Evolutionary conservation across 2,888 invertebrate genomes (phyloP), one percentile per base, ranked within the genome.

Genomic region (Abrostola tripartita): DNA sequence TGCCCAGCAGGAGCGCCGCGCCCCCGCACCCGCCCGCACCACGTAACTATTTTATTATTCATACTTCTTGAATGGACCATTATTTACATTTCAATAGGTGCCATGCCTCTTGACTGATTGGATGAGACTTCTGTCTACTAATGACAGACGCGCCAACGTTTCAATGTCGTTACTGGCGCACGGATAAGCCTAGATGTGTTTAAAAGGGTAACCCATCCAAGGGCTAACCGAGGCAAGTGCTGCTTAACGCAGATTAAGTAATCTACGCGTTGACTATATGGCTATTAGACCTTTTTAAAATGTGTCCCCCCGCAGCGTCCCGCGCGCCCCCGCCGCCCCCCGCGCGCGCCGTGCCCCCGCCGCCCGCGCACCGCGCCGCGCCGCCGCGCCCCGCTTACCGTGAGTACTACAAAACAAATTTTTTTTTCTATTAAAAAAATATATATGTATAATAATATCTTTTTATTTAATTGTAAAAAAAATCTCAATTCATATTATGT

Each of bases 301-400:
- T n/a, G n/a, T 41, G 9, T 41, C 24, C 24, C 24, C 24, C 24
- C 24, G 10, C 74, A 89, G 92, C 92, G 61, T 90, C 91, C 65
- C 95, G 92, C 50, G 92, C 95, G 50, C 95, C 95, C 47, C 96
- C 96, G 7, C 96, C 96, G 69, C 95, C 96, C 37, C 96, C 96
- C n/a, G 92, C 96, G 81, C 95, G 96, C 73, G 89, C 92, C 37
- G 89, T 94, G 50, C 93, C 94, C 35, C 91, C 93, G 6, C 88
- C 93, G 52, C 91, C 94, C 49, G 91, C 91, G 38, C 91, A 85
- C 37, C 81, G 93, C 54, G 85, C 71, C 12, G 70, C 85, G 78
- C 92, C 81, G 75, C 93, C 79, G 95, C 96, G 93, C 76, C 95
- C 81, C 87, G 95, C 81, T 92, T 96, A 94, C 68, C 92, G 92